Evolutionary conservation across 2,797 vertebrate species (phyloP).

Genomic region (Mormyrops attenuatus): DNA sequence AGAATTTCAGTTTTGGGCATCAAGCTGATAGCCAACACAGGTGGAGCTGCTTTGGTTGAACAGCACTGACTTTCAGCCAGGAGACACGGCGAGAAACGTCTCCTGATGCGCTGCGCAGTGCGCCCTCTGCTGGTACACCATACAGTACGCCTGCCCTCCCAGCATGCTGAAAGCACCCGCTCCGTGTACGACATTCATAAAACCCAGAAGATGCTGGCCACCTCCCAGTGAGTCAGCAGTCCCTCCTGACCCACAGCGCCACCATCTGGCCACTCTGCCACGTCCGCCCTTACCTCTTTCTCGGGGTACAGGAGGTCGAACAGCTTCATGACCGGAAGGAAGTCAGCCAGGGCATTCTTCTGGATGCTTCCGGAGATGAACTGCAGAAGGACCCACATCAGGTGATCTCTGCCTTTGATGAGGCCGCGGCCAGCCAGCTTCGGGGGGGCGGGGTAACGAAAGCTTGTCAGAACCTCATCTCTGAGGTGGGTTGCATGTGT

Average conservation of each 20-base stretch:
- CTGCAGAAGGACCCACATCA: conserved; percentile 98
- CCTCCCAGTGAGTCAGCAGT: background rate
- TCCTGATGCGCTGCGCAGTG: background rate
- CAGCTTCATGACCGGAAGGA: conserved; percentile 99
- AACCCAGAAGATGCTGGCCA: background rate
- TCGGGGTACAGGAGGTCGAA: conserved; percentile 97
- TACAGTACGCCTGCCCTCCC: background rate
- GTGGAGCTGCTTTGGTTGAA: background rate
- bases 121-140: background rate
- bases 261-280: background rate
- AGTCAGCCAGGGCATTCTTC: conserved; percentile 93
- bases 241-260: background rate
- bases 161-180: background rate
- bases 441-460: conserved; percentile 18
- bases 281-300: conserved; percentile 75
- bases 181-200: background rate
- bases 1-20: background rate
- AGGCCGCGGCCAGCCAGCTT: conserved; percentile 93
- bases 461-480: background rate
- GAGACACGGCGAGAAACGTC: background rate
- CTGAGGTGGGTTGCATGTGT: background rate
- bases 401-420: conserved; percentile 94
- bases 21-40: background rate
- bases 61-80: background rate
- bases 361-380: conserved; percentile 99